A percentile compares a stretch with the other conserved stretches of the same genome.
These are phyloP conservation scores for Mormyrops boulengeri DNA, from an alignment of 2,797 vertebrate species.

Conservation along the genomic window DNA sequence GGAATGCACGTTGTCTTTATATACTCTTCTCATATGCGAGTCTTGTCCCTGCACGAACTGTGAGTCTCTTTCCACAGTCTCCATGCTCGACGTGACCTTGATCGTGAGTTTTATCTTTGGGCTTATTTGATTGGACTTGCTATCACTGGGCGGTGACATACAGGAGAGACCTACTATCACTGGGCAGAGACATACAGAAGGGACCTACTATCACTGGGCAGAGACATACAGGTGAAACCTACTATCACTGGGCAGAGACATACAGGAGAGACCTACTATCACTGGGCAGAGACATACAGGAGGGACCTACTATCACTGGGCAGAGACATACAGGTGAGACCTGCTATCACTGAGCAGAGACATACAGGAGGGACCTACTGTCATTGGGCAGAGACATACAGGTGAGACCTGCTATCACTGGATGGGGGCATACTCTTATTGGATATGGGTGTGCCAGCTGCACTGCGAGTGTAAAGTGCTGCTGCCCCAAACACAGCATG, in stretches of 20 bases:
- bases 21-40: neutral
- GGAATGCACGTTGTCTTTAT: neutral
- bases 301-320: neutral
- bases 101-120: neutral
- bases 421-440: neutral
- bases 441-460: neutral
- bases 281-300: neutral
- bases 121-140: neutral
- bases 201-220: neutral
- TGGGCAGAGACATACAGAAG: neutral
- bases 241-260: neutral
- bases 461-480: neutral
- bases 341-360: neutral
- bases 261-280: neutral
- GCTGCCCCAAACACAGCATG: neutral
- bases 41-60: neutral
- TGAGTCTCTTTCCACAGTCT: neutral
- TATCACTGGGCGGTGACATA: neutral
- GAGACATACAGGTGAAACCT: neutral
- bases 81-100: neutral
- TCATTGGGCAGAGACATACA: neutral
- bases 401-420: neutral
- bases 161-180: neutral
- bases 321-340: neutral
- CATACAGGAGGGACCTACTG: neutral